These are phyloP conservation scores for Griposia aprilina DNA, from an alignment of 2,888 invertebrate genomes.

Conservation along the genomic window DNA sequence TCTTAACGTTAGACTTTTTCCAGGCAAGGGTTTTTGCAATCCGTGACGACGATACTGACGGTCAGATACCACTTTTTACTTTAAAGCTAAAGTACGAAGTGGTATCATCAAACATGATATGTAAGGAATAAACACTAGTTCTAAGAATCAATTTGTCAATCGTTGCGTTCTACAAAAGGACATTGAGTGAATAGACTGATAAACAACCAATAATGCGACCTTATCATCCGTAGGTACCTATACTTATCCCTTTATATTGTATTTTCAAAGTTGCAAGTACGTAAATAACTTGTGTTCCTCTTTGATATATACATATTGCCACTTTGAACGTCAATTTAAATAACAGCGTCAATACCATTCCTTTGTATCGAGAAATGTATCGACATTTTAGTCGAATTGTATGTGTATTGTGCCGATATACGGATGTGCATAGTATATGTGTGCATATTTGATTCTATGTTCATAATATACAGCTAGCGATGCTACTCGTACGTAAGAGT, in stretches of 20 bases:
- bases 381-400: slow-evolving; percentile 44
- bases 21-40: no score
- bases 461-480: background rate
- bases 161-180: background rate
- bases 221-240: background rate
- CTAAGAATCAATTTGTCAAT: background rate
- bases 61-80: no score
- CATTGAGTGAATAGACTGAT: background rate
- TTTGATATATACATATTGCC: slow-evolving; percentile 54
- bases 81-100: no score
- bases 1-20: no score
- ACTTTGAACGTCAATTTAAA: slow-evolving; percentile 54
- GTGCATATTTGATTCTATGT: slow-evolving; percentile 20
- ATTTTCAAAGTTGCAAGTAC: slow-evolving; percentile 35
- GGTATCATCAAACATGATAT: no score
- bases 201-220: background rate
- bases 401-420: slow-evolving; percentile 18
- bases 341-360: slow-evolving; percentile 40
- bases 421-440: background rate
- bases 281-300: slow-evolving; percentile 40
- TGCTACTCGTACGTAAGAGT: background rate
- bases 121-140: background rate
- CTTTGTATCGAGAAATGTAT: slow-evolving; percentile 50
- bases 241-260: background rate
- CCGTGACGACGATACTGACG: no score